These are phyloP conservation scores for Fragum whitleyi DNA, from an alignment of 2,888 invertebrate genomes.

Conservation along the genomic window DNA sequence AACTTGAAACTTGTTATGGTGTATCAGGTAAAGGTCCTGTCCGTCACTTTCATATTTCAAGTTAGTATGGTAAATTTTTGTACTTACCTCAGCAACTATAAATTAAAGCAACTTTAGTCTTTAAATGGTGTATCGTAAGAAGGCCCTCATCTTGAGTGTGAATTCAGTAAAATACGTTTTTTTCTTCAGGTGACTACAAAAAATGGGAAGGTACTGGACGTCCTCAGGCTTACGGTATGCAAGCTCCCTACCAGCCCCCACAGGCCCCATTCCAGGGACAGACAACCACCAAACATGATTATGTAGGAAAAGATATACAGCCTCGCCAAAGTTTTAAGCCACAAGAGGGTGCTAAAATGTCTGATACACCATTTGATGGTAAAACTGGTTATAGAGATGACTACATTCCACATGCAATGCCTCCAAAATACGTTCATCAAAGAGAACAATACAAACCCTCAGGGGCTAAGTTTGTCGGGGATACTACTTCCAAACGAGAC, in stretches of 20 bases:
- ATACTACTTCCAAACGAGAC: constrained; percentile 81
- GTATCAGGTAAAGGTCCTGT: too few relatives aligned
- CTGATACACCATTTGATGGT: constrained; percentile 82
- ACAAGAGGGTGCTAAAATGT: constrained; percentile 74
- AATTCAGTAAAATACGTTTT: too few relatives aligned
- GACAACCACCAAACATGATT: constrained; percentile 83
- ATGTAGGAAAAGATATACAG: constrained; percentile 73
- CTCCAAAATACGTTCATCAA: constrained; percentile 72
- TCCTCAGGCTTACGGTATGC: constrained; percentile 65
- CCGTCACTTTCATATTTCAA: too few relatives aligned
- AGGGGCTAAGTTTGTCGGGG: constrained; percentile 80
- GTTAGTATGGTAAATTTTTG: too few relatives aligned
- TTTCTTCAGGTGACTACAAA: constrained; percentile 81
- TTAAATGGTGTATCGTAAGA: too few relatives aligned
- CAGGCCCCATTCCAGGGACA: constrained; percentile 81
- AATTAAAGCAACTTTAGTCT: too few relatives aligned
- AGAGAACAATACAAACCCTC: constrained; percentile 78
- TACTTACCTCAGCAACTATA: too few relatives aligned
- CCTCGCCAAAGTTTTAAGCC: constrained; percentile 81
- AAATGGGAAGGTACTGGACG: constrained; percentile 79
- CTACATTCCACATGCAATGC: constrained; percentile 82
- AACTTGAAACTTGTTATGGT: too few relatives aligned
- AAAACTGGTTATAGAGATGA: constrained; percentile 82
- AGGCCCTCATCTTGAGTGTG: too few relatives aligned
- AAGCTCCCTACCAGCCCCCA: constrained; percentile 79